Evolutionary conservation across 2,888 invertebrate genomes (phyloP).

Genomic region (Lamellibrachia columna): DNA sequence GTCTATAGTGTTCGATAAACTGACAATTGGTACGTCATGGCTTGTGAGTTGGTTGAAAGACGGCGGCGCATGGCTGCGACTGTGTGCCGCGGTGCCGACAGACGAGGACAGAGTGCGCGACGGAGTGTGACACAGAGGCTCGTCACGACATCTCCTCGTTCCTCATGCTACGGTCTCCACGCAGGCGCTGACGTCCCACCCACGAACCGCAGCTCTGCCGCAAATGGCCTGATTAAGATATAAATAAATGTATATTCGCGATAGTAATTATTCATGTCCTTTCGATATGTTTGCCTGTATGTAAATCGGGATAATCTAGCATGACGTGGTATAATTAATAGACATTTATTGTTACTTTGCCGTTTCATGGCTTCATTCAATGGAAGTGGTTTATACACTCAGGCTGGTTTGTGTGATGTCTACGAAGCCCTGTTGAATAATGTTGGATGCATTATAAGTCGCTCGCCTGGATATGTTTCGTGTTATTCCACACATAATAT

Average conservation of each 20-base stretch:
- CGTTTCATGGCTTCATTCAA: neutral
- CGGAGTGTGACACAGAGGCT: neutral
- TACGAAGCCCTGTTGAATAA: neutral
- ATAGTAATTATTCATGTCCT: neutral
- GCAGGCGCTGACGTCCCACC: neutral
- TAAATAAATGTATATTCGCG: neutral
- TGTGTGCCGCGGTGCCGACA: neutral
- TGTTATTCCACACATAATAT: too few relatives aligned
- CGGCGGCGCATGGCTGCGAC: neutral
- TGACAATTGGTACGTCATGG: conserved; percentile 11
- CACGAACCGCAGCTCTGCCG: neutral
- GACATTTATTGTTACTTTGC: neutral
- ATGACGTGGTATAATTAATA: neutral
- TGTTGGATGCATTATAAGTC: neutral
- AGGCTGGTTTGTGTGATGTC: neutral
- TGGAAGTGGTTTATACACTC: neutral
- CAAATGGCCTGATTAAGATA: neutral
- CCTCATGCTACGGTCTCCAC: neutral
- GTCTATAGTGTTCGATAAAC: neutral
- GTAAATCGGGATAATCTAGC: neutral
- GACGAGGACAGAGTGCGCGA: neutral
- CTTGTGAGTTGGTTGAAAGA: neutral
- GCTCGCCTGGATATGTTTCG: too few relatives aligned
- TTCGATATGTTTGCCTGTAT: neutral
- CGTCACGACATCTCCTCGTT: neutral